Conservation (phyloP, 2,888 invertebrate genomes). For the Lottia scabra region DNA sequence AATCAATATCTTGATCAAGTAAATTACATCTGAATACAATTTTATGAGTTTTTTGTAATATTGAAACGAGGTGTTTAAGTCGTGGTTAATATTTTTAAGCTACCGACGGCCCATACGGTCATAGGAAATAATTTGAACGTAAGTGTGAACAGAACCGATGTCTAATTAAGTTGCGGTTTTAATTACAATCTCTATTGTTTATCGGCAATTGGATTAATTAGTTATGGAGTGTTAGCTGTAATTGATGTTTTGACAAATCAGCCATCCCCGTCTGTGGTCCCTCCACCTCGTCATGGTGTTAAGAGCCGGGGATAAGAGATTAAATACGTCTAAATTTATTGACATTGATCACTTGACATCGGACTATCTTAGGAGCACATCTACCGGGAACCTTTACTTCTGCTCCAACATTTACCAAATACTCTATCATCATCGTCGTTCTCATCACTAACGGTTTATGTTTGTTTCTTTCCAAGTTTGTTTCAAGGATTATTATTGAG, state of each 20-base stretch:
- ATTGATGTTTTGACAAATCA: conserved; percentile 1
- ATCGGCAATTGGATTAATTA: background rate
- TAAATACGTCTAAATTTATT: background rate
- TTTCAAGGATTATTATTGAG: background rate
- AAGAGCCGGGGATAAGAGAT: background rate
- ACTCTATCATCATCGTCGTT: no score
- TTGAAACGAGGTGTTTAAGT: no score
- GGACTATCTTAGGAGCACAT: background rate
- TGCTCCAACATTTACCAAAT: no score
- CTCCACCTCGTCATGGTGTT: background rate
- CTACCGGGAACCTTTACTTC: background rate
- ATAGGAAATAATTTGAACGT: no score
- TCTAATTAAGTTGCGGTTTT: no score
- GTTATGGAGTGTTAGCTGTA: background rate
- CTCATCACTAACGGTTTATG: background rate
- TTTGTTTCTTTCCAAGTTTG: background rate
- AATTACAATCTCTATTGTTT: background rate
- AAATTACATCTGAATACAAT: no score
- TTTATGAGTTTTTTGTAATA: no score
- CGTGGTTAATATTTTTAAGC: no score
- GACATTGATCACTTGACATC: background rate
- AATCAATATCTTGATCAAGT: no score
- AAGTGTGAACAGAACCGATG: no score
- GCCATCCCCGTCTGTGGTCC: background rate
- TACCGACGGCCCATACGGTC: no score